A percentile compares a stretch with the other conserved stretches of the same genome.
Conservation (phyloP, 2,888 invertebrate species). For the Lasioglossum zephyrum region DNA sequence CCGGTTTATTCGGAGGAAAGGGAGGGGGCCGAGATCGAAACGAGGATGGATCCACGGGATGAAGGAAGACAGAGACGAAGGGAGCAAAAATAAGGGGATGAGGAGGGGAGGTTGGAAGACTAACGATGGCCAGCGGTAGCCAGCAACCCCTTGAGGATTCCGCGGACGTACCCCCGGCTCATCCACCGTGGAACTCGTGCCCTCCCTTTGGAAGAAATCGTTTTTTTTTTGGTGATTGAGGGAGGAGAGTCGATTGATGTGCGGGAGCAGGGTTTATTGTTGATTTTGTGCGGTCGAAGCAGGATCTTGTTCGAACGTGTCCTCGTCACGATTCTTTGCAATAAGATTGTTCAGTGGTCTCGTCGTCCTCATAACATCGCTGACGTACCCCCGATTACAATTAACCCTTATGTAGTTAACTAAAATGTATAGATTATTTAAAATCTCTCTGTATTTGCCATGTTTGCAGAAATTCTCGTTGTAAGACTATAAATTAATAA, state of each 20-base stretch:
- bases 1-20: background rate
- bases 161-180: constrained; percentile 14
- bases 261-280: background rate
- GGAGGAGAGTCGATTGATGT: constrained; percentile 21
- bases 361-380: background rate
- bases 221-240: constrained; percentile 30
- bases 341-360: background rate
- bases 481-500: too few species aligned
- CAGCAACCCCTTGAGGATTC: constrained; percentile 56
- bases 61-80: constrained; percentile 1
- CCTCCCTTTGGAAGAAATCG: constrained; percentile 22
- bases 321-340: background rate
- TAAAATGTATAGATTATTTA: too few species aligned
- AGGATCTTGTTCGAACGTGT: background rate
- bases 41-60: constrained; percentile 22
- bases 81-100: constrained; percentile 21
- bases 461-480: too few species aligned
- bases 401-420: too few species aligned
- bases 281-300: background rate
- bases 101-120: background rate
- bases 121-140: constrained; percentile 62
- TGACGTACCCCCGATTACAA: too few species aligned
- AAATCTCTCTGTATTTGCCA: too few species aligned
- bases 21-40: background rate
- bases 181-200: constrained; percentile 14